These are phyloP conservation scores for Lasioglossum figueresi DNA, from an alignment of 2,888 invertebrate species.

Conservation along the genomic window DNA sequence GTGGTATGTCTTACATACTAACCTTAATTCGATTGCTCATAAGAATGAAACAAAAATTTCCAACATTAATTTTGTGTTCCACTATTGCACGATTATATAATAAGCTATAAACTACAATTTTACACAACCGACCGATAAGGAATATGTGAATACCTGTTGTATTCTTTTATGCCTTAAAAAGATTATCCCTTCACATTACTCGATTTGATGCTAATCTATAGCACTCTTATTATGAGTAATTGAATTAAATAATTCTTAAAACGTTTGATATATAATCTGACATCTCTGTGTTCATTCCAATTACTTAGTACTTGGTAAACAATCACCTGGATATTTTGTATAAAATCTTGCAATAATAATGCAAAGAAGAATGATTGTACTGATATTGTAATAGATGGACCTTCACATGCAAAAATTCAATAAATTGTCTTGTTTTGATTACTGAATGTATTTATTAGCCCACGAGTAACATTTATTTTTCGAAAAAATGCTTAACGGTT, in stretches of 20 bases:
- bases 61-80: slow-evolving; percentile 24
- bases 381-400: slow-evolving; percentile 61
- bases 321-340: slow-evolving; percentile 72
- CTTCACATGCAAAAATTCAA: slow-evolving; percentile 66
- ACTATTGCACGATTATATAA: slow-evolving; percentile 49
- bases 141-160: slow-evolving; percentile 29
- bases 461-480: background rate
- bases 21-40: slow-evolving; percentile 78
- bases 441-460: slow-evolving; percentile 38
- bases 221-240: slow-evolving; percentile 74
- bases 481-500: background rate
- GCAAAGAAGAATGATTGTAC: slow-evolving; percentile 56
- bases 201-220: slow-evolving; percentile 57
- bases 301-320: slow-evolving; percentile 71
- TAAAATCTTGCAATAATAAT: slow-evolving; percentile 66
- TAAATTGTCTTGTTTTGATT: slow-evolving; percentile 52
- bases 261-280: slow-evolving; percentile 69
- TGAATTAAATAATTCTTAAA: slow-evolving; percentile 77
- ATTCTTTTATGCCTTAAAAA: slow-evolving; percentile 34
- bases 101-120: slow-evolving; percentile 38
- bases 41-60: slow-evolving; percentile 32
- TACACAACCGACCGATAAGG: slow-evolving; percentile 32
- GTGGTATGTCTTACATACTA: slow-evolving; percentile 77
- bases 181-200: slow-evolving; percentile 49
- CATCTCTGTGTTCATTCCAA: slow-evolving; percentile 77